Conservation (phyloP, 2,113 vertebrate species). For the Pagrus major region DNA sequence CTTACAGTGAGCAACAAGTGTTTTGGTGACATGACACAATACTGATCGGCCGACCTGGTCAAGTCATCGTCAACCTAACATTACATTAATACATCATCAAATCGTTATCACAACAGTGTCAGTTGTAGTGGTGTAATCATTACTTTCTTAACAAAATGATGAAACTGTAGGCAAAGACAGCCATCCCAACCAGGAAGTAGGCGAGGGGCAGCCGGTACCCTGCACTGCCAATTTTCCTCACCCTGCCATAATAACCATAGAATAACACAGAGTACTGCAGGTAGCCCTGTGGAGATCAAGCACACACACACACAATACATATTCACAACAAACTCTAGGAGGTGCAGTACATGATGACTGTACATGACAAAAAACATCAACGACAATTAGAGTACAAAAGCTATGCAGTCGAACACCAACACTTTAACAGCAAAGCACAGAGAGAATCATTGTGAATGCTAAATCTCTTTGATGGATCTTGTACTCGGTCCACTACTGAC, state of each 20-base stretch:
- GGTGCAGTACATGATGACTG: not conserved
- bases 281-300: conserved; percentile 90
- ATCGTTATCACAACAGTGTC: not conserved
- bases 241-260: conserved; percentile 95
- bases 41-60: not conserved
- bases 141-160: conserved; percentile 97
- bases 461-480: not conserved
- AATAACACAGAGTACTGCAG: conserved; percentile 98
- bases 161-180: conserved; percentile 98
- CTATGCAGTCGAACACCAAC: not conserved
- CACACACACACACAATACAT: conserved; percentile 34
- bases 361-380: not conserved
- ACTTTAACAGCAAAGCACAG: not conserved
- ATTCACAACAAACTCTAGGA: not conserved
- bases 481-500: not conserved
- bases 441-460: not conserved
- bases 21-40: not conserved
- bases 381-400: not conserved
- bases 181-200: conserved; percentile 98
- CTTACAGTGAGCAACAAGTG: not conserved
- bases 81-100: not conserved
- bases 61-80: not conserved
- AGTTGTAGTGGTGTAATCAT: conserved; percentile 25
- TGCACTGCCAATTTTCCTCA: conserved; percentile 92
- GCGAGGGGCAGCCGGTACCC: conserved; percentile 95